phyloP scores from a whole-genome alignment of 2,797 vertebrate species.

The Numenius phaeopus region DNA sequence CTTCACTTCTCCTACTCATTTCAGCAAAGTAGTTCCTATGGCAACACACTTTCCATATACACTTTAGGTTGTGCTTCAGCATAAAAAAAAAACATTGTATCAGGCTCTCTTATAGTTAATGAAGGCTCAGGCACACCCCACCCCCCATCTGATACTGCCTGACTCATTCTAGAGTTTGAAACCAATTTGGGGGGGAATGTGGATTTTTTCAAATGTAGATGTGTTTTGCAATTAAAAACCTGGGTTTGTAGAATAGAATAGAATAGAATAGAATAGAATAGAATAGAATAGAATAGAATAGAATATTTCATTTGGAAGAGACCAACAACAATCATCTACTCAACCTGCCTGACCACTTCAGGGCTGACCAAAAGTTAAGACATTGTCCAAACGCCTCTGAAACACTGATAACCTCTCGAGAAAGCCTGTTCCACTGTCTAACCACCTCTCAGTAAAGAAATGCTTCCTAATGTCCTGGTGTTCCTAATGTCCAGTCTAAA shows the following conservation, averaged over 20 bases:
- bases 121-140: background rate
- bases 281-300: background rate
- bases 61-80: constrained; percentile 38
- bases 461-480: background rate
- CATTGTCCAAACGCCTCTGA: background rate
- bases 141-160: background rate
- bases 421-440: background rate
- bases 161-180: background rate
- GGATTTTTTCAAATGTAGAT: background rate
- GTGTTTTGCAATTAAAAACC: background rate
- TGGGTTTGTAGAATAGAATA: background rate
- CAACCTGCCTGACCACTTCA: background rate
- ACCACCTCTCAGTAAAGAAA: background rate
- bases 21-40: constrained; percentile 65
- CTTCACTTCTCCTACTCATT: constrained; percentile 35
- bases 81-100: background rate
- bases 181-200: background rate
- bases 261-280: background rate
- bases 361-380: background rate
- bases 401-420: background rate
- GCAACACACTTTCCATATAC: constrained; percentile 58
- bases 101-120: background rate
- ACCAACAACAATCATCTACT: background rate
- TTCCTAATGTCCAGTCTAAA: background rate
- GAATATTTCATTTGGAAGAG: background rate